phyloP scores from a whole-genome alignment of 35 echinoderm and acorn worm species.

The Apostichopus californicus region DNA sequence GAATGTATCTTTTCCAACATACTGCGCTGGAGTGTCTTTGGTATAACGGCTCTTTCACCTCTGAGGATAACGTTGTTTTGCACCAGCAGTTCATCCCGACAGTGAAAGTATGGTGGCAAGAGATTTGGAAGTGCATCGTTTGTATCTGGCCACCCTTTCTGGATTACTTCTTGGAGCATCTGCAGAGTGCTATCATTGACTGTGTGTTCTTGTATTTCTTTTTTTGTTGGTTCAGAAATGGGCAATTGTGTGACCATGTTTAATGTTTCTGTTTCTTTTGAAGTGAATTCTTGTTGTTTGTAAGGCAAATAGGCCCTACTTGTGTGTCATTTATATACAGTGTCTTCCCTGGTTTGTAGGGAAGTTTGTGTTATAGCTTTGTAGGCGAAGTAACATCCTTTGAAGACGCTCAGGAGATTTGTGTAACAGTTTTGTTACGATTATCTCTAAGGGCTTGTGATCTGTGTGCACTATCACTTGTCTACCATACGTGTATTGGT shows the following conservation, averaged over 20 bases:
- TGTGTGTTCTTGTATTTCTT: constrained; percentile 60
- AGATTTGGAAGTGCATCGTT: constrained; percentile 11
- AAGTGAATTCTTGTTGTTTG: constrained; percentile 9
- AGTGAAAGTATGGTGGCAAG: constrained; percentile 17
- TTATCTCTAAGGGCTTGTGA: constrained; percentile 70
- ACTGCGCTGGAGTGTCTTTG: constrained; percentile 23
- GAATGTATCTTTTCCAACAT: constrained; percentile 65
- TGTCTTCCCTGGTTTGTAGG: constrained; percentile 66
- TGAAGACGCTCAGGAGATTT: constrained; percentile 55
- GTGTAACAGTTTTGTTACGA: constrained; percentile 59
- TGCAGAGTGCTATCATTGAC: constrained; percentile 40
- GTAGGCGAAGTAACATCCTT: constrained; percentile 54
- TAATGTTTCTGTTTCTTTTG: constrained; percentile 61
- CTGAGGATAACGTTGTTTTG: constrained; percentile 38
- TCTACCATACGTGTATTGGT: constrained; percentile 72
- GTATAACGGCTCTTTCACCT: constrained; percentile 46
- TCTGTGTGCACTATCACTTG: constrained; percentile 50
- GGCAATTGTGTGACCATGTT: constrained; percentile 63
- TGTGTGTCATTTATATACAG: constrained; percentile 80
- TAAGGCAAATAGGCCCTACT: constrained; percentile 69
- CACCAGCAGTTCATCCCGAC: constrained; percentile 24
- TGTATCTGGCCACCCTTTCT: constrained; percentile 44
- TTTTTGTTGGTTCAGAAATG: constrained; percentile 53
- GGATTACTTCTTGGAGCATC: constrained; percentile 25
- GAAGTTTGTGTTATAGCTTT: constrained; percentile 56